Evolutionary conservation across 1,140 invertebrate genomes (phyloP).

Genomic region (Oscheius sp.): DNA sequence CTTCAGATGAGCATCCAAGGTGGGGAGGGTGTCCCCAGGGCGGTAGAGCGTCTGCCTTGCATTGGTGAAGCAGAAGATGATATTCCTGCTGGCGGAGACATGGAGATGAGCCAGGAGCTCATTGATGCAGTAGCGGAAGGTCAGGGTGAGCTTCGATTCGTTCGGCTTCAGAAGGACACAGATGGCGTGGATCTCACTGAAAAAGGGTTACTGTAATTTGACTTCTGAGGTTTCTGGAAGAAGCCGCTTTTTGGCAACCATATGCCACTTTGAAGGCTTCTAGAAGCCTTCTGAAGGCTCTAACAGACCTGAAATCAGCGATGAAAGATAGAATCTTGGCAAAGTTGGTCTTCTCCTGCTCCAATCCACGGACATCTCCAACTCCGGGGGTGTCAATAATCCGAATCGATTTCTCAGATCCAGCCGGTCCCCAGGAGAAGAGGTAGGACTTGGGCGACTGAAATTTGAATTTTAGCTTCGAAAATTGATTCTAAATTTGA

Average conservation of each 20-base stretch:
- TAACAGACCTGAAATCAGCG: slow-evolving; percentile 4
- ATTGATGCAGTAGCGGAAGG: slow-evolving; percentile 42
- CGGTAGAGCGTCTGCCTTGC: slow-evolving; percentile 23
- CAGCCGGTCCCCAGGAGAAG: background rate
- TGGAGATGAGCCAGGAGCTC: slow-evolving; percentile 49
- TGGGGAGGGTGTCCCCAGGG: slow-evolving; percentile 33
- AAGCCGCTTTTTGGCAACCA: too few species aligned
- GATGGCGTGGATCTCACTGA: slow-evolving; percentile 48
- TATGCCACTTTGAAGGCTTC: too few species aligned
- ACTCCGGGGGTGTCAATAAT: slow-evolving; percentile 59
- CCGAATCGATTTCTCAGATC: background rate
- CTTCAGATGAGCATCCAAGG: slow-evolving; percentile 15
- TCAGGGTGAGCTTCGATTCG: slow-evolving; percentile 18
- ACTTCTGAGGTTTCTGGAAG: too few species aligned
- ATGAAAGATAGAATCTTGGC: slow-evolving; percentile 37
- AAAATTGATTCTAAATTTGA: too few species aligned
- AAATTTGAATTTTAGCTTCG: too few species aligned
- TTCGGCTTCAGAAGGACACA: slow-evolving; percentile 45
- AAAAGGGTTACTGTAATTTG: too few species aligned
- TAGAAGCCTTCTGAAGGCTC: too few species aligned
- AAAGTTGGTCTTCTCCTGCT: slow-evolving; percentile 53
- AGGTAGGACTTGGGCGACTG: background rate
- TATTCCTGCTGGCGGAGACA: slow-evolving; percentile 46
- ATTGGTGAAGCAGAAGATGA: slow-evolving; percentile 48
- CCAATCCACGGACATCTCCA: slow-evolving; percentile 51